Conservation (phyloP, 2,113 vertebrate genomes). For the Cricetomys ansorgei region DNA sequence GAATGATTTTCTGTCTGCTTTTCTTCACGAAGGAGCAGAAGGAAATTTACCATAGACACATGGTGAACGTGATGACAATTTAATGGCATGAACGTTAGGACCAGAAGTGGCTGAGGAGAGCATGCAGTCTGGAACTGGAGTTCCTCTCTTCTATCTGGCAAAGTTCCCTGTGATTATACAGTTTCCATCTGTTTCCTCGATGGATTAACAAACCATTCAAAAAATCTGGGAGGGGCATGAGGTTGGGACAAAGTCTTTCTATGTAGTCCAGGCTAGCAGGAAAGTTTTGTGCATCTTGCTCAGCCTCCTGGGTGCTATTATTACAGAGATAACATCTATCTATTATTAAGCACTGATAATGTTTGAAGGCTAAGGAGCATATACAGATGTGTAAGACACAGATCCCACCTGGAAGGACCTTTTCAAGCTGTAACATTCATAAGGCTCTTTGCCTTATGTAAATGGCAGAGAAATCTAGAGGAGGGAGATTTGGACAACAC, state of each 20-base stretch:
- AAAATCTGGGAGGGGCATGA: not conserved
- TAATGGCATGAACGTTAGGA: not conserved
- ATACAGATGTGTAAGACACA: not conserved
- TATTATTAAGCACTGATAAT: not conserved
- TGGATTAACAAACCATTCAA: not conserved
- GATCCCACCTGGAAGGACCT: too few relatives aligned
- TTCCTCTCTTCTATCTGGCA: not conserved
- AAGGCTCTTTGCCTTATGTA: not conserved
- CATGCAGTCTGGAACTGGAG: not conserved
- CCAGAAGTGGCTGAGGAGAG: not conserved
- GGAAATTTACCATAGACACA: not conserved
- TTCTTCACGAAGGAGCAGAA: not conserved
- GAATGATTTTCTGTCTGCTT: not conserved
- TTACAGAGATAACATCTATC: not conserved
- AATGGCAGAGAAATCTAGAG: not conserved
- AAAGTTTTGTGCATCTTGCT: not conserved
- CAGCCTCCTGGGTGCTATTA: not conserved
- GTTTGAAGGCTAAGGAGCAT: rapidly evolving
- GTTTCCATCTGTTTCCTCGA: not conserved
- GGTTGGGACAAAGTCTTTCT: not conserved
- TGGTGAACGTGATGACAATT: not conserved
- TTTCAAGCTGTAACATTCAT: not conserved
- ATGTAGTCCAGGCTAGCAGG: too few relatives aligned
- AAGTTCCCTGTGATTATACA: not conserved
- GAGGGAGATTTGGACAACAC: rapidly evolving